These are phyloP conservation scores for Polyodon spathula DNA, from an alignment of 2,113 vertebrate genomes.

Conservation along the genomic window DNA sequence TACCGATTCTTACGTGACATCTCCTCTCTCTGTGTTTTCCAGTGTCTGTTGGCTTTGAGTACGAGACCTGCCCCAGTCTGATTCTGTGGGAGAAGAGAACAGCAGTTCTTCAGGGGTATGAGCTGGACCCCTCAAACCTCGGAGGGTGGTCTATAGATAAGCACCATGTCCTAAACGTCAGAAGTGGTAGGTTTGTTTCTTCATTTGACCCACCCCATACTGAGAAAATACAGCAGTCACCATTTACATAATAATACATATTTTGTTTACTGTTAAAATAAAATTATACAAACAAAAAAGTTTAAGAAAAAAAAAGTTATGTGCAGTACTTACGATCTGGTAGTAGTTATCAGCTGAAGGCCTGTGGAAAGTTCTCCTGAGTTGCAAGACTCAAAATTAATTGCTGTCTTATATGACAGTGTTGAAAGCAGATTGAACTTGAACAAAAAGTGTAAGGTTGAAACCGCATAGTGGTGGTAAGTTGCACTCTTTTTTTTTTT, in stretches of 20 bases:
- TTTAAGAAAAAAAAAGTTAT: too few species aligned
- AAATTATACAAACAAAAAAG: too few species aligned
- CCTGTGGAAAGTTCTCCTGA: not conserved
- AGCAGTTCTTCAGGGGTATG: conserved; percentile 82
- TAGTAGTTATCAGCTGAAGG: too few species aligned
- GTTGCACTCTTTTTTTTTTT: too few species aligned
- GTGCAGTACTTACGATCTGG: too few species aligned
- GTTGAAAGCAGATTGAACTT: not conserved
- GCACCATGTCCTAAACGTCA: conserved; percentile 88
- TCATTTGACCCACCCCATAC: not conserved
- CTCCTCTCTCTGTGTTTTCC: conserved; percentile 13
- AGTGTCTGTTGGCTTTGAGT: conserved; percentile 98
- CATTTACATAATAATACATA: too few species aligned
- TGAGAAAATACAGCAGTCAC: not conserved
- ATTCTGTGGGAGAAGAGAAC: conserved; percentile 97
- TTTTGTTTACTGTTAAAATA: too few species aligned
- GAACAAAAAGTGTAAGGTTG: not conserved
- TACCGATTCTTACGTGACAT: not conserved
- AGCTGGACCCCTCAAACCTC: conserved; percentile 87
- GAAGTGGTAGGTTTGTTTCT: conserved; percentile 65
- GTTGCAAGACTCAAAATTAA: conserved; percentile 7
- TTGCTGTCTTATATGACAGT: not conserved
- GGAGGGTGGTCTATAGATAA: conserved; percentile 95
- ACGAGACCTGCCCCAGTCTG: conserved; percentile 89
- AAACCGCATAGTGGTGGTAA: too few species aligned